Base-by-base conservation (phyloP, 2,797 vertebrate species). In the Myripristis murdjan region DNA sequence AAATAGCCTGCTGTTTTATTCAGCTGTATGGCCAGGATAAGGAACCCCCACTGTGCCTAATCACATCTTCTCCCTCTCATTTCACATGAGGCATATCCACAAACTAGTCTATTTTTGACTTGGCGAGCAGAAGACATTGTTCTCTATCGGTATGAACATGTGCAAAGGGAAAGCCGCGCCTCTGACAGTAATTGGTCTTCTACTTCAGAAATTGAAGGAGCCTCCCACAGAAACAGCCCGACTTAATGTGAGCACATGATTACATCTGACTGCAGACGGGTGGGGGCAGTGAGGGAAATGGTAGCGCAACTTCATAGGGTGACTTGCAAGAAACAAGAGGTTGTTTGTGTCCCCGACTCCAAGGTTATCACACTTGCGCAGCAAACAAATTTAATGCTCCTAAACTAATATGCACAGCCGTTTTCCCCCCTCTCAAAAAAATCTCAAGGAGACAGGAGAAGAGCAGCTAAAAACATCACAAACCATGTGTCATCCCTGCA, bases 1-100 rank as follows among this genome's bases (percentile, higher is more conserved):
- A 87, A 90, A 91, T 85, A 86, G 84, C 86, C 79, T 85, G 68
- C 82, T 89, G 86, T 87, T 91, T 91, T 82, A 87, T 88, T 91
- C 84, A 82, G 82, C 87, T 81, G 64, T 81, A 85, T 83, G 83
- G 84, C 82, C 78, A 60, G 55, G 83, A 92, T 87, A 79, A 89
- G 81, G 84, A 83, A 87, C 80, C 82, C 86, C 84, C 69, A 70
- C 82, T 87, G 83, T 81, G 83, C 82, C 85, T 89, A 86, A 92
- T 92, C 87, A 86, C 84, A 89, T 88, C 85, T 82, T 85, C 77
- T 83, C 73, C 57, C 62, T 87, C 71, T 87, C 80, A 64, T 88
- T 89, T 88, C 78, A 89, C 85, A 88, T 70, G 63, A 86, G 85
- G 80, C 73, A 59, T 75, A 82, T 85, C 84, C 39, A 33, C 80